These are phyloP conservation scores for Ranitomeya variabilis DNA, from an alignment of 2,113 vertebrate genomes.

Conservation along the genomic window DNA sequence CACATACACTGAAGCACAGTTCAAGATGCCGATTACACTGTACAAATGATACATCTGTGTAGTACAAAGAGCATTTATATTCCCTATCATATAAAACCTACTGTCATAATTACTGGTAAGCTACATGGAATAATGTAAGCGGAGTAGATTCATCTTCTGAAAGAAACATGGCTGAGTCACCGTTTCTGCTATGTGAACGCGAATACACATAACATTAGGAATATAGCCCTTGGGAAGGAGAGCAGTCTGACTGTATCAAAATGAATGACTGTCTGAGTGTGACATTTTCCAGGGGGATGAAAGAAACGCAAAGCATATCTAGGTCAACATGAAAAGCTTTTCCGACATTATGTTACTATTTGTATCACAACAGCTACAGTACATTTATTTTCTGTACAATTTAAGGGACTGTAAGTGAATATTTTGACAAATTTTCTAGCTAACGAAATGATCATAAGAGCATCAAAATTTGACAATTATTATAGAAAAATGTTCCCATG, in stretches of 20 bases:
- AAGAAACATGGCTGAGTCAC: conserved; percentile 28
- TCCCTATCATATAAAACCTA: neutral
- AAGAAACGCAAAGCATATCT: conserved; percentile 42
- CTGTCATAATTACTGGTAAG: neutral
- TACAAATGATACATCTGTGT: conserved; percentile 4
- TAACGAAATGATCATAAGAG: neutral
- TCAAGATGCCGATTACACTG: neutral
- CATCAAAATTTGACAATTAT: neutral
- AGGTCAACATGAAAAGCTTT: conserved; percentile 34
- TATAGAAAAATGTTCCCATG: neutral
- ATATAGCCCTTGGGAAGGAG: conserved; percentile 47
- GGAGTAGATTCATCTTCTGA: conserved; percentile 1
- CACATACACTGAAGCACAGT: neutral
- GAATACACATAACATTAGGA: conserved; percentile 44
- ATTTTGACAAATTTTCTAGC: neutral
- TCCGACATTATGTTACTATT: neutral
- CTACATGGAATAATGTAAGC: neutral
- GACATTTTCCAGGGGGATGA: conserved; percentile 40
- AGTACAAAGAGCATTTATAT: conserved; percentile 5
- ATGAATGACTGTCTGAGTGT: conserved; percentile 47
- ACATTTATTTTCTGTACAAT: neutral
- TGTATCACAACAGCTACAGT: neutral
- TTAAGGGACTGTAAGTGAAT: neutral
- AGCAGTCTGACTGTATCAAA: conserved; percentile 45
- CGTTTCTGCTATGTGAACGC: conserved; percentile 26